phyloP scores from a whole-genome alignment of 1,140 invertebrate species.

The Pseudachorutes palmiensis region DNA sequence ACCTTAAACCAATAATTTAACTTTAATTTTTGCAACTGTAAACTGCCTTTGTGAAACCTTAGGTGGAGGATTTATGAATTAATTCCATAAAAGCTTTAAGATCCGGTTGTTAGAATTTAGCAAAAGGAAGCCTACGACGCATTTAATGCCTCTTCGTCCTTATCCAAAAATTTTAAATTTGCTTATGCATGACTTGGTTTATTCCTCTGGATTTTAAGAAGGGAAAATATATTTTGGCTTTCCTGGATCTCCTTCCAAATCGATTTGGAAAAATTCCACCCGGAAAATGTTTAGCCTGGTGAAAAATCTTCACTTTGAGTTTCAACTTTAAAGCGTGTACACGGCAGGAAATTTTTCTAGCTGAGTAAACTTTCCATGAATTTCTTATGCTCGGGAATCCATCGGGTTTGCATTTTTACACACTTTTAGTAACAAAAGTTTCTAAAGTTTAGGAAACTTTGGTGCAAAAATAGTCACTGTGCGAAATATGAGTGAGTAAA shows the following conservation, averaged over 20 bases:
- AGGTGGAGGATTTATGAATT: too few relatives aligned
- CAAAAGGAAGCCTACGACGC: too few relatives aligned
- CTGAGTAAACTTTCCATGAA: constrained; percentile 32
- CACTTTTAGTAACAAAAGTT: too few relatives aligned
- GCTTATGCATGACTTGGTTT: constrained; percentile 16
- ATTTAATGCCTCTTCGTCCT: too few relatives aligned
- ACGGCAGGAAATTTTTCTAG: constrained; percentile 21
- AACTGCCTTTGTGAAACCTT: too few relatives aligned
- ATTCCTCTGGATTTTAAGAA: constrained; percentile 6
- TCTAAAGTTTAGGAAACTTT: too few relatives aligned
- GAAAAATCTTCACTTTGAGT: neutral
- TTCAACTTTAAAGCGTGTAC: neutral
- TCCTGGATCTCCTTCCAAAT: constrained; percentile 2
- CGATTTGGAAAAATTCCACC: neutral
- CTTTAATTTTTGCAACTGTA: too few relatives aligned
- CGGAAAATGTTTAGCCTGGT: neutral
- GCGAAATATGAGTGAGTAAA: too few relatives aligned
- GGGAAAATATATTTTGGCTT: neutral
- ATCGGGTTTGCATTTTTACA: neutral
- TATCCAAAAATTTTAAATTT: constrained; percentile 2
- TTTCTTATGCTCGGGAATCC: constrained; percentile 18
- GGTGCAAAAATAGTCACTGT: too few relatives aligned
- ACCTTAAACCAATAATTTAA: too few relatives aligned
- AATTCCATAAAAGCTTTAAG: too few relatives aligned
- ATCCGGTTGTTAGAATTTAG: too few relatives aligned